phyloP scores from a whole-genome alignment of 2,113 vertebrate genomes.

The Mystacornis crossleyi region DNA sequence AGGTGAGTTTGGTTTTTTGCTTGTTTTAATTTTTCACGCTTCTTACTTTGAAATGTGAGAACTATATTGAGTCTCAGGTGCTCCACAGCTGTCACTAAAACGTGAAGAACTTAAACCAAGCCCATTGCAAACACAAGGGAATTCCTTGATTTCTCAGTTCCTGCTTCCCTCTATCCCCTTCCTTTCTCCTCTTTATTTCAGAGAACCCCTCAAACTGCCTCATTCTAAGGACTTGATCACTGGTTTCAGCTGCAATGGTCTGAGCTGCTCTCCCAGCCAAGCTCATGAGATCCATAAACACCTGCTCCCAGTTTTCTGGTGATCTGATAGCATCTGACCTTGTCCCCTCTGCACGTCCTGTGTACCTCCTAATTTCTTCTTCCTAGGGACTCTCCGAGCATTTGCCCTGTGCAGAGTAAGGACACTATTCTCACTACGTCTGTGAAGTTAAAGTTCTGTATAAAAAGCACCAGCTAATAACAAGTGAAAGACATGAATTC shows the following conservation, averaged over 20 bases:
- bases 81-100: not conserved
- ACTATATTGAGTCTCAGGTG: not conserved
- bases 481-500: not conserved
- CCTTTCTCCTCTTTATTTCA: not conserved
- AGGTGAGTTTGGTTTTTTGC: not conserved
- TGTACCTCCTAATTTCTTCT: not conserved
- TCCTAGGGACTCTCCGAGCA: not conserved
- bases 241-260: fast-evolving
- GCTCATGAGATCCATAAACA: not conserved
- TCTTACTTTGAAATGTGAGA: not conserved
- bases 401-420: fast-evolving
- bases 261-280: not conserved
- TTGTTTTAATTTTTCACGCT: fast-evolving
- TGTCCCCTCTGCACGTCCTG: not conserved
- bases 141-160: not conserved
- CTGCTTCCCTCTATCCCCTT: not conserved
- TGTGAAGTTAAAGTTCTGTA: not conserved
- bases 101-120: not conserved
- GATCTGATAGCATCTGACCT: not conserved
- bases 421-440: not conserved
- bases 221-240: not conserved
- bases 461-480: not conserved
- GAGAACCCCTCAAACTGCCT: not conserved
- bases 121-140: not conserved
- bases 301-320: not conserved